A percentile compares a stretch with the other conserved stretches of the same genome.
Conservation (phyloP, 2,113 vertebrate genomes). For the Thoracochromis brauschi region DNA sequence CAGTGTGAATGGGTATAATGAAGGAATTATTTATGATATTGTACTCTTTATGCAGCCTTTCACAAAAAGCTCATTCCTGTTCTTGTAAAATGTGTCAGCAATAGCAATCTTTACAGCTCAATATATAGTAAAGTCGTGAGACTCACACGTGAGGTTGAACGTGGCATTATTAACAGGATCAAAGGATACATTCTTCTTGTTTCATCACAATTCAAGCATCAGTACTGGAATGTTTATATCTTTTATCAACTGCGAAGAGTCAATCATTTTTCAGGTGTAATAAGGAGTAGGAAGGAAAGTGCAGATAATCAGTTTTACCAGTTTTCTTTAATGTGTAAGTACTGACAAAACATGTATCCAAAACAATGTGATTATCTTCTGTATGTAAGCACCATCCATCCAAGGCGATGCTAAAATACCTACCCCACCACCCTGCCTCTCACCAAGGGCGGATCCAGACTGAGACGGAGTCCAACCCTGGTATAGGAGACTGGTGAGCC, state of each 20-base stretch:
- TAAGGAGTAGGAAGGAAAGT: background rate
- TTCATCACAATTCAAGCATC: background rate
- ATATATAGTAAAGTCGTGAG: background rate
- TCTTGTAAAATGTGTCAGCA: background rate
- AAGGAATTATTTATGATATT: background rate
- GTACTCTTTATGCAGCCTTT: background rate
- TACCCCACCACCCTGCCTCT: background rate
- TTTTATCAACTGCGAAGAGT: background rate
- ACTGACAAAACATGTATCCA: background rate
- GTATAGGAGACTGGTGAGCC: background rate
- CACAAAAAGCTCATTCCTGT: background rate
- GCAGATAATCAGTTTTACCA: background rate
- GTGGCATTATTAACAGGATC: too few relatives aligned
- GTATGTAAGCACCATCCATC: background rate
- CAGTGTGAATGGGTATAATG: background rate
- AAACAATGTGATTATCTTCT: background rate
- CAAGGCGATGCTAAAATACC: background rate
- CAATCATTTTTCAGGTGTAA: background rate
- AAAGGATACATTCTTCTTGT: background rate
- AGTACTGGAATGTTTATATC: background rate
- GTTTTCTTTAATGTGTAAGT: background rate
- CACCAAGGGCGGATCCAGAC: background rate
- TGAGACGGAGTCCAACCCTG: rapidly evolving
- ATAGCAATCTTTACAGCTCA: background rate
- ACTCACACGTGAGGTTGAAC: background rate